Conservation (phyloP, 2,888 invertebrate species). For the Unio delphinus region DNA sequence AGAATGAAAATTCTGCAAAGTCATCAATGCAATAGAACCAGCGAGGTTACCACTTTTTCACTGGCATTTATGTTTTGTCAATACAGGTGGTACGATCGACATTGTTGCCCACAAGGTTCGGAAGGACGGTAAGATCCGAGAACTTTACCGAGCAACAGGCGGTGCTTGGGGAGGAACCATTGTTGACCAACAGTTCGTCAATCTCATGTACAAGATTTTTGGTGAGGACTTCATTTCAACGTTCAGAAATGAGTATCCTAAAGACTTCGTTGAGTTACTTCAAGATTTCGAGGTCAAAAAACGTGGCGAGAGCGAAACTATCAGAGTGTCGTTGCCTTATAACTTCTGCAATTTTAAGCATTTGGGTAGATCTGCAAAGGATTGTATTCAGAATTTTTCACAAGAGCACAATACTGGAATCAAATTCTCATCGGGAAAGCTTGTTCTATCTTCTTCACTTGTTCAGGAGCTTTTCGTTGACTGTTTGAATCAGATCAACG, state of each 20-base stretch:
- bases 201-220: constrained; percentile 55
- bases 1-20: too few species aligned
- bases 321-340: constrained; percentile 60
- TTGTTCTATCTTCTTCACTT: constrained; percentile 54
- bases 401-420: constrained; percentile 46
- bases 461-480: constrained; percentile 60
- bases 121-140: constrained; percentile 58
- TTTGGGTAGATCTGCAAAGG: constrained; percentile 54
- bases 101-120: constrained; percentile 64
- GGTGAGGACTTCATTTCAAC: constrained; percentile 54
- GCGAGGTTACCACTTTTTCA: neutral
- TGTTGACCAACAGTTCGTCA: constrained; percentile 58
- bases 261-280: constrained; percentile 59
- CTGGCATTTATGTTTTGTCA: neutral
- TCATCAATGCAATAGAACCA: neutral
- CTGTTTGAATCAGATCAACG: constrained; percentile 53
- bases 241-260: constrained; percentile 57
- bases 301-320: constrained; percentile 60
- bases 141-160: constrained; percentile 63
- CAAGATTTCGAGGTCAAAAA: constrained; percentile 66
- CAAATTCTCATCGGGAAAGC: constrained; percentile 64
- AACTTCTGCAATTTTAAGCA: constrained; percentile 64
- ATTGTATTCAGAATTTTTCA: constrained; percentile 57
- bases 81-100: constrained; percentile 63
- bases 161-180: constrained; percentile 66